Base-by-base conservation (phyloP, 2,113 vertebrate genomes). In the Tychaedon coryphoeus region DNA sequence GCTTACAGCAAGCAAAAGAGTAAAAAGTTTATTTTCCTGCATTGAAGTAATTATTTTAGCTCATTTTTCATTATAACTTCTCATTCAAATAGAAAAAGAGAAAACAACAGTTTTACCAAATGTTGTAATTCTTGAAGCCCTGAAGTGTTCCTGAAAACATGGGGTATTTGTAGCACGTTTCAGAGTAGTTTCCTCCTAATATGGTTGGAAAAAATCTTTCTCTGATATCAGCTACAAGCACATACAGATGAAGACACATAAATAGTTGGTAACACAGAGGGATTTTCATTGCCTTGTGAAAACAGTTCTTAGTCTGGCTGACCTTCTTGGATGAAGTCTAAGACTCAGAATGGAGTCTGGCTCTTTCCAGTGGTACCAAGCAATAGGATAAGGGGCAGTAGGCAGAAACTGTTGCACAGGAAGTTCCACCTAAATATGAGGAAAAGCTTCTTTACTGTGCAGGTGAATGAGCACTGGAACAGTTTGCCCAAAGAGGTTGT, bases 81-180 rank as follows among this genome's bases (percentile, higher is more conserved):
- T 58, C 9, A 74, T 34, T 87, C 12, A 57, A 71, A 50, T 48
- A 54, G 45, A 56, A 80, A 69, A 88, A 79, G 13, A 64, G 34
- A 61, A 69, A 66, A 8, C 8, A 62, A 17, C 7, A 69, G 16
- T 57, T 89, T 65, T 61, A n/a, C 16, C 5, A 58, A 66, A 87
- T 12, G 6, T 5, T 25, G 15, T 2, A 1, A 4, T 62, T 87
- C 67, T 74, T 58, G 54, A 88, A 93, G 26, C 11, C 47, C 15
- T 42, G 25, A 85, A 75, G 20, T 78, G 14, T 29, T 85, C 19
- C 31, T 74, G 38, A 58, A 67, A 34, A 43, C 19, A 10, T 25
- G 17, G 18, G 4, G 14, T 31, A 43, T 20, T 67, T 1, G 0
- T 34, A 26, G 38, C 19, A 10, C 1, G 2, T 78, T 92, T 60